Percentiles rank a stretch among this genome's conserved stretches.
Evolutionary conservation across 2,888 invertebrate genomes (phyloP).

Genomic region (Seladonia tumulorum): DNA sequence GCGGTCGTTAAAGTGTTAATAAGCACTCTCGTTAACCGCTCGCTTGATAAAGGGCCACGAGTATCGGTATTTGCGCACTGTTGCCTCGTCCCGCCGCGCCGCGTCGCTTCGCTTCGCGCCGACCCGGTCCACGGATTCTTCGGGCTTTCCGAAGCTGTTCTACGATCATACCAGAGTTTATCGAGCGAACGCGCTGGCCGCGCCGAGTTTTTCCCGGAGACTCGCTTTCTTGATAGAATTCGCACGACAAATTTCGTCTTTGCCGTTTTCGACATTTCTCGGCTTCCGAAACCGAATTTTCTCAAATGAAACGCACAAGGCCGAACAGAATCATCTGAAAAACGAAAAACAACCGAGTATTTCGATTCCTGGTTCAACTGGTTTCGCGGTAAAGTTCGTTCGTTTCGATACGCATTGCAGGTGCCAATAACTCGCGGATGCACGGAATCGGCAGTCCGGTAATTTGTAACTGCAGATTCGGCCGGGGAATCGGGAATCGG

Average conservation of each 20-base stretch:
- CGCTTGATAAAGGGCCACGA: conserved; percentile 38
- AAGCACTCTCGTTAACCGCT: conserved; percentile 40
- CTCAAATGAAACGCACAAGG: neutral
- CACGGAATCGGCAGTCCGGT: neutral
- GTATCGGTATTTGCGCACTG: conserved; percentile 26
- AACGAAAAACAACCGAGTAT: neutral
- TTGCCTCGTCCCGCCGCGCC: conserved; percentile 13
- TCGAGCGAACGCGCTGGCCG: conserved; percentile 45
- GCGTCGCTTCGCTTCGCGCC: neutral
- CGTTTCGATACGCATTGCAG: neutral
- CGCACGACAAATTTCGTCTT: conserved; percentile 28
- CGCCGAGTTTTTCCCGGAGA: conserved; percentile 46
- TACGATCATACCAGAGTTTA: conserved; percentile 54
- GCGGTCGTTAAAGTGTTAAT: no score
- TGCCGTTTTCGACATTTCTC: neutral
- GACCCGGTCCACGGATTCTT: conserved; percentile 52
- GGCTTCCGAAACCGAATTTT: neutral
- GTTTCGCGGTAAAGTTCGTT: neutral
- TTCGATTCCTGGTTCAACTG: neutral
- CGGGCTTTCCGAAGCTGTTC: conserved; percentile 50
- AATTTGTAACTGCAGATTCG: conserved; percentile 2
- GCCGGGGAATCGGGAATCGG: neutral
- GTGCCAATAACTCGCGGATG: neutral
- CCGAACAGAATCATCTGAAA: neutral
- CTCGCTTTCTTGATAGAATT: conserved; percentile 38